Base-by-base conservation (phyloP, 2,797 vertebrate species). In the Graptemys geographica region DNA sequence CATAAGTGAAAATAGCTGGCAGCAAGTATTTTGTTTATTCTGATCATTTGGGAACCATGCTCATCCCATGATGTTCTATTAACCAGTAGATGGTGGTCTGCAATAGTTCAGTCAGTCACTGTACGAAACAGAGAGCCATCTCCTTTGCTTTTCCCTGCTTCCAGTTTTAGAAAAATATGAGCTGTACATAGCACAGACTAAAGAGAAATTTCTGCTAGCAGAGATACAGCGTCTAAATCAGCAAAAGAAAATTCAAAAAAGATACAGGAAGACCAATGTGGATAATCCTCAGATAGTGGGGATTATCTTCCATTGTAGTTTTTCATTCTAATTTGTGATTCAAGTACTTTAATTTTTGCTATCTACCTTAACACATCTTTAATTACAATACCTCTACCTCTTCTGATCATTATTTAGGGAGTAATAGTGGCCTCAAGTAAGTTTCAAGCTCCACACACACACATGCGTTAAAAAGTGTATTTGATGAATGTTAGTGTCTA, bases 311-410 rank as follows among this genome's bases (percentile, higher is more conserved):
- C 81, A 86, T 74, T 86, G 59, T 82, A 6, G 51, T 21, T 72
- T 33, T 81, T 90, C 74, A 81, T 84, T 94, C 84, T 82, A 87
- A 93, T 44, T 84, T 84, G 52, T 31, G 52, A 69, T 84, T 56
- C 18, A 79, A 65, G 33, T 56, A 74, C 25, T 72, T 84, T 81
- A 28, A 51, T 86, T 91, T 85, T 49, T 59, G 59, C 37, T 78
- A 53, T 84, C 74, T 86, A 51, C 49, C n/a, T 72, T 74, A 87
- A 55, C 8, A 87, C 0, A 0, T 27, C 74, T 6, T 3, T 47
- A 94, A 90, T 12, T 47, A 84, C 62, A 94, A 65, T 57, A 62
- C 2, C 1, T 49, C 27, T 47, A 62, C 2, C 1, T 49, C 27
- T 47, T 76, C 8, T 74, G 11, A 55, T 84, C n/a, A 33, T 69